Evolutionary conservation across 2,888 invertebrate genomes (phyloP).

Genomic region (Harpagoxenus sublaevis): DNA sequence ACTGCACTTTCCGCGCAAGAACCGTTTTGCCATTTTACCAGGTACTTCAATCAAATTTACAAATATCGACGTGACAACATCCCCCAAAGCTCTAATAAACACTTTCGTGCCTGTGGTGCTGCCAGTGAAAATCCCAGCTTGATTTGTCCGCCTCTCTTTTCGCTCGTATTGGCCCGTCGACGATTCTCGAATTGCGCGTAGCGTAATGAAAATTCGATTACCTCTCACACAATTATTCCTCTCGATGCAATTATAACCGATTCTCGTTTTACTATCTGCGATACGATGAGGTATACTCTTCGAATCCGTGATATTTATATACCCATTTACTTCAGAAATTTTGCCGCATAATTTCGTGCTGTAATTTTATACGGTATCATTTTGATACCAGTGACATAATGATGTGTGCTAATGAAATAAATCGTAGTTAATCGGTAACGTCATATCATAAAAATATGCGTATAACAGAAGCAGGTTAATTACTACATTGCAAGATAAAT

Average conservation of each 20-base stretch:
- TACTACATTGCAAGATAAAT: not conserved
- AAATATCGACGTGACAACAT: slow-evolving; percentile 52
- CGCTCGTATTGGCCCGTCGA: slow-evolving; percentile 56
- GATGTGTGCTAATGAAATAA: slow-evolving; percentile 27
- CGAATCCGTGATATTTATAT: slow-evolving; percentile 24
- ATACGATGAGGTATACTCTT: slow-evolving; percentile 30
- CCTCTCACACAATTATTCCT: slow-evolving; percentile 66
- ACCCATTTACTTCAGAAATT: slow-evolving; percentile 50
- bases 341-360: slow-evolving; percentile 48
- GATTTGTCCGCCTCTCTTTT: slow-evolving; percentile 49
- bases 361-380: slow-evolving; percentile 32
- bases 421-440: slow-evolving; percentile 10
- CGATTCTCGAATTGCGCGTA: slow-evolving; percentile 60
- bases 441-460: not conserved
- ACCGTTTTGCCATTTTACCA: slow-evolving; percentile 36
- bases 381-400: slow-evolving; percentile 13
- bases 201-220: slow-evolving; percentile 70
- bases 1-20: slow-evolving; percentile 53
- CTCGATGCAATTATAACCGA: slow-evolving; percentile 66
- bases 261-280: slow-evolving; percentile 56
- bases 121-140: slow-evolving; percentile 41
- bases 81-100: slow-evolving; percentile 56
- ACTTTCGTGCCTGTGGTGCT: slow-evolving; percentile 31
- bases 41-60: slow-evolving; percentile 54
- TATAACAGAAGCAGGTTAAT: not conserved